Base-by-base conservation (phyloP, 2,113 vertebrate species). In the Brevimyrus niger region DNA sequence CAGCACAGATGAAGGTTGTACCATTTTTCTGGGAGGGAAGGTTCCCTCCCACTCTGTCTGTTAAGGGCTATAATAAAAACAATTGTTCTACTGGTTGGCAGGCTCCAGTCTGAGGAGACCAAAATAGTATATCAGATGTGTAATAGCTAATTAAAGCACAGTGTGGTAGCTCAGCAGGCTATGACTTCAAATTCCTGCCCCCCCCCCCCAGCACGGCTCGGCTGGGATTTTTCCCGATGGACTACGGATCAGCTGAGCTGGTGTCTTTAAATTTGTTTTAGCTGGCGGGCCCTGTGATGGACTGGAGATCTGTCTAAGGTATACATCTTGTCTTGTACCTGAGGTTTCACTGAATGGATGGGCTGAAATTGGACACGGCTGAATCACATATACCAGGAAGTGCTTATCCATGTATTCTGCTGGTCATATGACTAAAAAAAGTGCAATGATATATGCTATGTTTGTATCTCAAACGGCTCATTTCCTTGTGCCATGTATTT, bases 81-180 rank as follows among this genome's bases (percentile, higher is more conserved):
- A 80, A 35, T 35, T 80, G 73, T 80, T 80, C 35, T 42, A 42
- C n/a, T 80, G 73, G 73, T 42, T 80, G 73, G 73, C 73, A 80
- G 73, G 15, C 73, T 42, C 35, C 35, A 38, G 35, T 80, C 73
- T 19, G 31, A 80, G 35, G 73, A 80, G 73, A 80, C 73, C 35
- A 1, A 80, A 80, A 80, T 42, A 80, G 73, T 80, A 80, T 80
- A 80, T 80, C 73, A 80, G 65, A 73, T 27, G 65, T 35, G 31
- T 73, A 73, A 73, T 73, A 73, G 73, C 73, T 80, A 80, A 80
- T 80, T 80, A 80, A 80, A 80, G 73, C 73, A 80, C 73, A 80
- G 73, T 42, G 35, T 80, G 73, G 73, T 42, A 38, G 73, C 73
- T 42, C 73, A 80, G 73, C 73, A 80, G 73, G 73, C 17, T 80